Evolutionary conservation across 2,888 invertebrate species (phyloP).

Genomic region (Drosophila subsilvestris): DNA sequence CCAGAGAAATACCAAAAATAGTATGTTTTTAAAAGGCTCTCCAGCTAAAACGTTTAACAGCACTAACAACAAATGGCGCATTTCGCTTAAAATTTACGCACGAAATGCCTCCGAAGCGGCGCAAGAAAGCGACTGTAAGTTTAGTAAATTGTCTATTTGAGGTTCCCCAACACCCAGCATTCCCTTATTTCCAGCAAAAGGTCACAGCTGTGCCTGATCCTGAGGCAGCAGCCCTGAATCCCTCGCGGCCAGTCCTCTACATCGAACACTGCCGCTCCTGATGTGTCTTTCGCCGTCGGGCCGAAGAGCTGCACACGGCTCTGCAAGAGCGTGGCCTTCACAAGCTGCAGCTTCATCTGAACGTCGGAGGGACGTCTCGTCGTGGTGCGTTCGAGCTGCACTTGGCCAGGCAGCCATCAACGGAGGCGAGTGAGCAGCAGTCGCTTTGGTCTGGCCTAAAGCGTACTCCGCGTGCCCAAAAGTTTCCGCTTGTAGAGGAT

Average conservation of each 20-base stretch:
- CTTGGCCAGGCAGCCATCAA: constrained; percentile 55
- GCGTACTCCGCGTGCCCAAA: constrained; percentile 81
- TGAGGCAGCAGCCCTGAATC: constrained; percentile 34
- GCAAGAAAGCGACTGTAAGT: neutral
- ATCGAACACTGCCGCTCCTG: constrained; percentile 83
- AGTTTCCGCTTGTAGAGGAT: constrained; percentile 75
- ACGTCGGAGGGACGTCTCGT: constrained; percentile 74
- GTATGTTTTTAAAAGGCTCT: no score
- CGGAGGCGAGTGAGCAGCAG: constrained; percentile 49
- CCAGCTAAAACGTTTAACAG: neutral
- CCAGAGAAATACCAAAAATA: no score
- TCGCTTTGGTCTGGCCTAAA: constrained; percentile 82
- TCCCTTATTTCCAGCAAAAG: neutral
- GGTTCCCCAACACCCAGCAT: neutral
- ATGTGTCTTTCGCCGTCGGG: constrained; percentile 82
- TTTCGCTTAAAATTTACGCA: neutral
- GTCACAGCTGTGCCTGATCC: neutral
- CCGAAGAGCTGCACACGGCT: constrained; percentile 76
- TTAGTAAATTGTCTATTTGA: neutral
- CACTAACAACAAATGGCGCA: neutral
- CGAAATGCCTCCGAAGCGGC: neutral
- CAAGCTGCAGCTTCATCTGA: constrained; percentile 75
- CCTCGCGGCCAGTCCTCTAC: constrained; percentile 71
- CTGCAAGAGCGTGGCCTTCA: constrained; percentile 61
- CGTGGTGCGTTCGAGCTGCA: constrained; percentile 82